Conservation (phyloP, 2,797 vertebrate genomes). For the Hyperoplus immaculatus region DNA sequence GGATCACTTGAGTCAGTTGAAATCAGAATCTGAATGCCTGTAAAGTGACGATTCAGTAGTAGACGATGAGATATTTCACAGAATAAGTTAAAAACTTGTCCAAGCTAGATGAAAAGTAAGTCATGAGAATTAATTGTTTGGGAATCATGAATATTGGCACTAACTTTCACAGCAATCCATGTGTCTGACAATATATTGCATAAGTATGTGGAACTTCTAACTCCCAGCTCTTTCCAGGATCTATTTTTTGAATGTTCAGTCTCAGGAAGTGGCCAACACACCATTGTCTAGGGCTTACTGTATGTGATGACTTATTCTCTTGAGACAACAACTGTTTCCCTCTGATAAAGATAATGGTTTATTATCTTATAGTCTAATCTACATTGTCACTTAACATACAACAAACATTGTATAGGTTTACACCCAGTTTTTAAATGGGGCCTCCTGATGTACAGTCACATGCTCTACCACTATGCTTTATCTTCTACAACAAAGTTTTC, state of each 20-base stretch:
- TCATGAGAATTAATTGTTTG: too few species aligned
- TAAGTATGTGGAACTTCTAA: neutral
- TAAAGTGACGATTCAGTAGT: too few species aligned
- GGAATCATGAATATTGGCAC: too few species aligned
- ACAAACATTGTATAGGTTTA: too few species aligned
- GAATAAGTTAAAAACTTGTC: too few species aligned
- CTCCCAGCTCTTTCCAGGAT: neutral
- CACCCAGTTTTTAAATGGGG: conserved; percentile 74
- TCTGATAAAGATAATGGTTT: too few species aligned
- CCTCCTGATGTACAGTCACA: conserved; percentile 79
- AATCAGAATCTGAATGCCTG: too few species aligned
- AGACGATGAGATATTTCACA: too few species aligned
- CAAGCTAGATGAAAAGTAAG: too few species aligned
- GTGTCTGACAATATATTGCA: neutral
- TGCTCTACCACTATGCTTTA: conserved; percentile 78
- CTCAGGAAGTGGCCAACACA: neutral
- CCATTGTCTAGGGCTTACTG: neutral
- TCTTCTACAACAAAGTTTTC: conserved; percentile 37
- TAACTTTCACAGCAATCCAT: too few species aligned
- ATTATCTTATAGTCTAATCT: too few species aligned
- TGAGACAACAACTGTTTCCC: neutral
- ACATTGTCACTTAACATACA: neutral
- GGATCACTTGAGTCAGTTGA: too few species aligned
- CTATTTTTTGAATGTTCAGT: neutral
- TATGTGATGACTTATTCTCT: neutral